These are phyloP conservation scores for Chelon auratus DNA, from an alignment of 2,797 vertebrate species.

Conservation along the genomic window DNA sequence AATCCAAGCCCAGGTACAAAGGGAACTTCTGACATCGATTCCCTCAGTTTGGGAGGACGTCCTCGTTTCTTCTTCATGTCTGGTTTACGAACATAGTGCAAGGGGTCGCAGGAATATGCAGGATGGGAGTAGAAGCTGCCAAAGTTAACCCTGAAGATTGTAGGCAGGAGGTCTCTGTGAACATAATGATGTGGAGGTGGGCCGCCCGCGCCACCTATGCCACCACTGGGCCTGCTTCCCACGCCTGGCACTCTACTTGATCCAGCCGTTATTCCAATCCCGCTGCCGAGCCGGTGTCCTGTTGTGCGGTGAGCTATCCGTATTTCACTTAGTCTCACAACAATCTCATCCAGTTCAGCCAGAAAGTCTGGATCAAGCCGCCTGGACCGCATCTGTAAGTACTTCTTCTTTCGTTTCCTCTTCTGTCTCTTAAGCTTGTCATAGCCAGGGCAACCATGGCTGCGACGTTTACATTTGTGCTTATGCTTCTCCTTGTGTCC, in stretches of 20 bases:
- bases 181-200: conserved; percentile 93
- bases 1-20: conserved; percentile 97
- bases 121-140: conserved; percentile 98
- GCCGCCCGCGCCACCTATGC: conserved; percentile 75
- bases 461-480: conserved; percentile 96
- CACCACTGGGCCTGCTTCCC: conserved; percentile 69
- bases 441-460: conserved; percentile 93
- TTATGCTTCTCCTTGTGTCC: conserved; percentile 98
- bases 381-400: conserved; percentile 90
- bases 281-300: conserved; percentile 80
- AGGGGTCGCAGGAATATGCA: conserved; percentile 94
- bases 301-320: conserved; percentile 93
- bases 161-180: conserved; percentile 94
- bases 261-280: conserved; percentile 75
- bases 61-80: conserved; percentile 98
- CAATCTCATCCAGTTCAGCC: conserved; percentile 93
- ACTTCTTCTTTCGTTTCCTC: conserved; percentile 98
- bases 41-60: conserved; percentile 95
- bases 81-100: conserved; percentile 98
- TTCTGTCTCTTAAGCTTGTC: conserved; percentile 98
- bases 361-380: conserved; percentile 96
- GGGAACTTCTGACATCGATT: conserved; percentile 96
- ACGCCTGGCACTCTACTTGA: conserved; percentile 75
- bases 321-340: conserved; percentile 92
- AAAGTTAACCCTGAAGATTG: conserved; percentile 98